Percentiles rank a stretch among this genome's conserved stretches.
phyloP scores from a whole-genome alignment of 92 coral and sea anemone genomes.

The Porites lobata region DNA sequence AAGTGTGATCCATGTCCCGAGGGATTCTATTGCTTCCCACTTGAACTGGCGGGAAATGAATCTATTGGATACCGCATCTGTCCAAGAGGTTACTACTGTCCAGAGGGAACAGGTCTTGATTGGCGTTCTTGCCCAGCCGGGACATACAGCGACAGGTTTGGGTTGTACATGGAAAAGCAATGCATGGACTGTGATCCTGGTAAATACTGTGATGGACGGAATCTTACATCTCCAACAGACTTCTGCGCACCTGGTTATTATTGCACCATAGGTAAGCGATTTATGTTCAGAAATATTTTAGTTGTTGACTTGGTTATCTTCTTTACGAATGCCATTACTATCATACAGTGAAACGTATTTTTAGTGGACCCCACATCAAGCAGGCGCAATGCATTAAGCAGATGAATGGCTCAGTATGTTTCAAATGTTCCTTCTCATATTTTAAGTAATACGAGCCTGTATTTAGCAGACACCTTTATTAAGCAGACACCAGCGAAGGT shows the following conservation, averaged over 20 bases:
- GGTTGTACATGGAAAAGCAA: conserved; percentile 80
- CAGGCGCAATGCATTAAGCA: no score
- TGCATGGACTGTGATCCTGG: conserved; percentile 97
- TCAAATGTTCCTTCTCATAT: no score
- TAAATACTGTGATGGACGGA: conserved; percentile 88
- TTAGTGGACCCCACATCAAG: no score
- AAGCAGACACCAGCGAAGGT: no score
- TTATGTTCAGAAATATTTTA: no score
- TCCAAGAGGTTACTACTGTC: conserved; percentile 92
- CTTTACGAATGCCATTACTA: no score
- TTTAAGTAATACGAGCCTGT: no score
- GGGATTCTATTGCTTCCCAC: conserved; percentile 88
- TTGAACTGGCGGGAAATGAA: conserved; percentile 84
- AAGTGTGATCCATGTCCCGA: conserved; percentile 79
- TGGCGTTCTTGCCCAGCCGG: conserved; percentile 96
- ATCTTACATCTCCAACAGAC: conserved; percentile 86
- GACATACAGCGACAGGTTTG: conserved; percentile 88
- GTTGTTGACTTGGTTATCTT: no score
- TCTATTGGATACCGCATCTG: conserved; percentile 82
- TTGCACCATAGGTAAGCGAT: conserved; percentile 86
- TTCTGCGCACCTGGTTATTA: conserved; percentile 88
- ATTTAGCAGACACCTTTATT: no score
- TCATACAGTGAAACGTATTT: no score
- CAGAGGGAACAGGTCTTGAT: conserved; percentile 88
- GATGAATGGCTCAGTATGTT: no score